These are phyloP conservation scores for Trogon melanurus DNA, from an alignment of 2,113 vertebrate genomes.

Conservation along the genomic window DNA sequence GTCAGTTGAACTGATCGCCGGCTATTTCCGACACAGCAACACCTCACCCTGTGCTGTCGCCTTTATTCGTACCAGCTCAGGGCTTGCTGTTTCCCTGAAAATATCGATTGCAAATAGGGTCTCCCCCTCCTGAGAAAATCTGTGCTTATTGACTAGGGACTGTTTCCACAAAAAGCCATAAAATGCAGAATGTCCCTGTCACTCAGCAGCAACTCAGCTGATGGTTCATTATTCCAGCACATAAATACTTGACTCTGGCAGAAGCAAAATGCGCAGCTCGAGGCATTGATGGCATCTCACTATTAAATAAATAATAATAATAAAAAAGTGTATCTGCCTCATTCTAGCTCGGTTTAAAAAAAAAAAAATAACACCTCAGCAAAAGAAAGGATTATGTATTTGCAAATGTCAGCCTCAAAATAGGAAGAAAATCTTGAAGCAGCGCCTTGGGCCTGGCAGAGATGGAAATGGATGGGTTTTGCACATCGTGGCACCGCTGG, in stretches of 20 bases:
- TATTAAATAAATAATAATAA: not conserved
- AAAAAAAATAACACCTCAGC: not conserved
- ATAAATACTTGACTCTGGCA: not conserved
- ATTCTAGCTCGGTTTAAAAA: not conserved
- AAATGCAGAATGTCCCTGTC: not conserved
- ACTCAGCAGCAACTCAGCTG: not conserved
- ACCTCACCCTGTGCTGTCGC: not conserved
- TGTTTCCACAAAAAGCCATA: not conserved
- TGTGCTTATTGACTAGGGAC: not conserved
- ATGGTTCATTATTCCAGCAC: not conserved
- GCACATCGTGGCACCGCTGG: accelerated
- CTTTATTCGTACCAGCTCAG: not conserved
- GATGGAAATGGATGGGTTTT: not conserved
- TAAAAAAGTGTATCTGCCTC: not conserved
- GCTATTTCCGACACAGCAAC: accelerated
- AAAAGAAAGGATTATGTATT: not conserved
- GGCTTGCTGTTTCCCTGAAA: not conserved
- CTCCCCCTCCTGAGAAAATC: not conserved
- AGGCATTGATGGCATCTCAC: not conserved
- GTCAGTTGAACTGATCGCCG: not conserved
- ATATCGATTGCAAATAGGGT: not conserved
- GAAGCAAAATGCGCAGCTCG: not conserved
- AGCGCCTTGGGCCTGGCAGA: not conserved
- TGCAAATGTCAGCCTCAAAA: not conserved
- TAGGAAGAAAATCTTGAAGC: not conserved